Evolutionary conservation across 2,797 vertebrate species (phyloP).

Genomic region (Decapterus maruadsi): DNA sequence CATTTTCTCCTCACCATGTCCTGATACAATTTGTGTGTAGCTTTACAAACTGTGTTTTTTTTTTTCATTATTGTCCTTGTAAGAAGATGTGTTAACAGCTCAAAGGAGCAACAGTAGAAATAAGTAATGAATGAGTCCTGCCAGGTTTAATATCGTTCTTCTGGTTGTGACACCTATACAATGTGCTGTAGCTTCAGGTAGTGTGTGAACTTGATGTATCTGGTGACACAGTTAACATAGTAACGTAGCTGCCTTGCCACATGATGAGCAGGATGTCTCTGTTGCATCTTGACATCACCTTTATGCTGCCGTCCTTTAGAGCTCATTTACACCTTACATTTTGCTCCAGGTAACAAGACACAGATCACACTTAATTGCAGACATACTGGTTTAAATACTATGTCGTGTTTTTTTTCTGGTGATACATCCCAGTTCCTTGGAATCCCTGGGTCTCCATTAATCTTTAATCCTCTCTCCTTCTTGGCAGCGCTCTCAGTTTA

Average conservation of each 20-base stretch:
- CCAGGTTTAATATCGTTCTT: constrained; percentile 6
- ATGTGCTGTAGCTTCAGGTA: background rate
- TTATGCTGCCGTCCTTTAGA: background rate
- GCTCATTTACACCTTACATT: background rate
- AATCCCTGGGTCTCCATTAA: constrained; percentile 10
- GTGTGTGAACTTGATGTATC: background rate
- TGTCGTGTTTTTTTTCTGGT: constrained; percentile 12
- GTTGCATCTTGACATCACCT: background rate
- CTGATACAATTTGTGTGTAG: background rate
- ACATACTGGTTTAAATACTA: constrained; percentile 3
- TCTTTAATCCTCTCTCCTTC: background rate
- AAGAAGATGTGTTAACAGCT: constrained; percentile 10
- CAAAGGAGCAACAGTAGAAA: constrained; percentile 42
- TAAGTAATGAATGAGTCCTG: constrained; percentile 7
- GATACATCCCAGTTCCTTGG: background rate
- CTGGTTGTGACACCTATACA: constrained; percentile 1
- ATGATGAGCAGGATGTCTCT: background rate
- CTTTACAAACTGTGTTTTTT: too few species aligned
- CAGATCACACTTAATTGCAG: background rate
- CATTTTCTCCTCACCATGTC: background rate
- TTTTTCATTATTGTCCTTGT: background rate
- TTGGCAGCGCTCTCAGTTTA: background rate
- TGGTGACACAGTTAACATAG: background rate
- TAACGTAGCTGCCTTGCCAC: background rate
- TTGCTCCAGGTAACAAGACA: background rate